Conservation (phyloP, 2,888 invertebrate genomes). For the Aspidiotus rigidus region DNA sequence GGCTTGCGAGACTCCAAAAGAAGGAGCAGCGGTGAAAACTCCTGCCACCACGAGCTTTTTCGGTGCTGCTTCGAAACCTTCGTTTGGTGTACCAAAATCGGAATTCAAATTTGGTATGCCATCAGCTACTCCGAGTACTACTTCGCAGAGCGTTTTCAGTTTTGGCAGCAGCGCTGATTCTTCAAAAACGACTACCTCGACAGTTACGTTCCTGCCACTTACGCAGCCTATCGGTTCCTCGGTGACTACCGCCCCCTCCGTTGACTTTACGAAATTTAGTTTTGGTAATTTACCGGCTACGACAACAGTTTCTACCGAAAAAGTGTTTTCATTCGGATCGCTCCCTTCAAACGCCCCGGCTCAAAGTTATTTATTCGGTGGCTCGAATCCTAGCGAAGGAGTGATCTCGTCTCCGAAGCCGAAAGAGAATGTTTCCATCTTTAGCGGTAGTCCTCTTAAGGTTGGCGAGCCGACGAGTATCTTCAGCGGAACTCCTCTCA, state of each 20-base stretch:
- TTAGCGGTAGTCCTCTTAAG: neutral
- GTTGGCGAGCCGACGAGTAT: no score
- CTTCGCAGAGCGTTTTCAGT: constrained; percentile 9
- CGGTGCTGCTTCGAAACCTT: neutral
- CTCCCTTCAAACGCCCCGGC: no score
- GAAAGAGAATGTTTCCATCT: constrained; percentile 7
- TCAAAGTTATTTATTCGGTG: neutral
- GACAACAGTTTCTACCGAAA: neutral
- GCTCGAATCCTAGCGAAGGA: neutral
- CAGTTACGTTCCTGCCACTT: neutral
- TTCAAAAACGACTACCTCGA: neutral
- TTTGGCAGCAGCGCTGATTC: constrained; percentile 15
- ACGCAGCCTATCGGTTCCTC: neutral
- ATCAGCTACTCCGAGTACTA: neutral
- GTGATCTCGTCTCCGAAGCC: no score
- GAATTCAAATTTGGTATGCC: constrained; percentile 17
- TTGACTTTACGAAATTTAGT: neutral
- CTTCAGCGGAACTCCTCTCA: no score
- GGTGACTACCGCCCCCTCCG: neutral
- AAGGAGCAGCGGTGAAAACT: neutral
- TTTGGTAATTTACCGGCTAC: neutral
- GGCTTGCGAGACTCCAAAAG: constrained; percentile 47
- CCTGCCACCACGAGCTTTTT: neutral
- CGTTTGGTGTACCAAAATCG: neutral
- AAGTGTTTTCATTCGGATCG: constrained; percentile 11